These are phyloP conservation scores for Sturnus vulgaris DNA, from an alignment of 2,113 vertebrate genomes.

Conservation along the genomic window DNA sequence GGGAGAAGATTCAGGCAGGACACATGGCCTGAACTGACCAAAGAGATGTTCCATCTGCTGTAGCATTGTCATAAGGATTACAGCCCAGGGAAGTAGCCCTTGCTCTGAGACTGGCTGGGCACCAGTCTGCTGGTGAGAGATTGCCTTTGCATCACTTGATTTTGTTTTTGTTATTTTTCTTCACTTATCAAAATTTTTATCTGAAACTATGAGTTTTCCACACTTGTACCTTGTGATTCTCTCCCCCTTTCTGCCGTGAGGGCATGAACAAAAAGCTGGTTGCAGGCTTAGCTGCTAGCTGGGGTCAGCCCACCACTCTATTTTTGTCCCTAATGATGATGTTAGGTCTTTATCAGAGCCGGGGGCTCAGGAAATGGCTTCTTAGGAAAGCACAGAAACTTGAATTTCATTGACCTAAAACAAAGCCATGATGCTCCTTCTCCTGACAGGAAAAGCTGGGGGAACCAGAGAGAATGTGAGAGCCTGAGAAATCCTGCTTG, in stretches of 20 bases:
- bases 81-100: background rate
- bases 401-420: background rate
- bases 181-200: background rate
- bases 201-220: background rate
- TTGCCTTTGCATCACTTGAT: background rate
- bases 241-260: background rate
- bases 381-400: background rate
- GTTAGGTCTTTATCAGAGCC: background rate
- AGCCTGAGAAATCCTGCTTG: background rate
- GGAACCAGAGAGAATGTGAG: background rate
- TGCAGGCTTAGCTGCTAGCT: background rate
- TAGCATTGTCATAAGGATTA: rapidly evolving
- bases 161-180: background rate
- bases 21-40: background rate
- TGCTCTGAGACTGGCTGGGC: background rate
- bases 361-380: background rate
- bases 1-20: background rate
- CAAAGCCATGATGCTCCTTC: background rate
- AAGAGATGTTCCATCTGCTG: background rate
- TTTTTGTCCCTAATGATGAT: background rate
- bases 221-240: background rate
- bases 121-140: background rate
- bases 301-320: background rate
- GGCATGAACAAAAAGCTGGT: background rate
- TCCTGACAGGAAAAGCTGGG: background rate